phyloP scores from a whole-genome alignment of 2,113 vertebrate species.

The Ginglymostoma cirratum region DNA sequence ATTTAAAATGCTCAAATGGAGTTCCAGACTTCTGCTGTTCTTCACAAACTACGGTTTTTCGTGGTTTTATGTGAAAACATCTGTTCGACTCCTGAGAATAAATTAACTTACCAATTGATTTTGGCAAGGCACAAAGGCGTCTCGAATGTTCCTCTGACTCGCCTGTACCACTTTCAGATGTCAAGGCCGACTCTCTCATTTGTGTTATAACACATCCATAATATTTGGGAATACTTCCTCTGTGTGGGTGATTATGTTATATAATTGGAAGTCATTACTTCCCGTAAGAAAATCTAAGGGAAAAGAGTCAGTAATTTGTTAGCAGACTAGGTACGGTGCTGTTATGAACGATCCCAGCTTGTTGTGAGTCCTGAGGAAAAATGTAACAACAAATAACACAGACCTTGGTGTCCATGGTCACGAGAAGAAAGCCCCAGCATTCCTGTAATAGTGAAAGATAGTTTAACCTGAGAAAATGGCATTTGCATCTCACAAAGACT shows the following conservation, averaged over 20 bases:
- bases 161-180: background rate
- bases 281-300: background rate
- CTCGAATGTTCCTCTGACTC: background rate
- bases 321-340: background rate
- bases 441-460: background rate
- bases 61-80: background rate
- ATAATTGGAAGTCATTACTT: background rate
- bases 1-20: background rate
- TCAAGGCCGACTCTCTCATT: background rate
- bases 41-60: background rate
- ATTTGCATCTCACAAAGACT: background rate
- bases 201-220: background rate
- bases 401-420: too few species aligned
- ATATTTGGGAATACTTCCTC: background rate
- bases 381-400: background rate
- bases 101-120: background rate
- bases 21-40: background rate
- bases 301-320: background rate
- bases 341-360: background rate
- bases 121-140: background rate
- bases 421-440: background rate
- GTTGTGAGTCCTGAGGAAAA: background rate
- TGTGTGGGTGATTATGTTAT: background rate
- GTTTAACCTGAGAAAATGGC: background rate
- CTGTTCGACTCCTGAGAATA: slow-evolving; percentile 7